These are phyloP conservation scores for Leucophenga maculata DNA, from an alignment of 2,888 invertebrate genomes.

Conservation along the genomic window DNA sequence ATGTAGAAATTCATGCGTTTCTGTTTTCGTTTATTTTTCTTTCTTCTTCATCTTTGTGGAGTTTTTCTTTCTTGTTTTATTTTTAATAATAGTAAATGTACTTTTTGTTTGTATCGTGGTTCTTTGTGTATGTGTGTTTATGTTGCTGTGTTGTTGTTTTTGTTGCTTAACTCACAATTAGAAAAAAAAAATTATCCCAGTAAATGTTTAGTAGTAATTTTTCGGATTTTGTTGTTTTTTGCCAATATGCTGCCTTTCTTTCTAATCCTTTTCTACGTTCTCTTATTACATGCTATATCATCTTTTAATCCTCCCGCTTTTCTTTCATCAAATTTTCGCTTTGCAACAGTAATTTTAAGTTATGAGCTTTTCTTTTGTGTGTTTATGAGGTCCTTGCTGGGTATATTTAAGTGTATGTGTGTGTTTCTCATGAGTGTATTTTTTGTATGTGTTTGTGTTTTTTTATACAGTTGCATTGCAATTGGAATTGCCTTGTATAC, in stretches of 20 bases:
- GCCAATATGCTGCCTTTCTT: slow-evolving; percentile 12
- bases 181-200: background rate
- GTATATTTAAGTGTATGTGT: slow-evolving; percentile 10
- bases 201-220: too few relatives aligned
- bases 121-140: background rate
- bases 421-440: slow-evolving; percentile 31
- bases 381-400: slow-evolving; percentile 19
- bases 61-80: slow-evolving; percentile 38
- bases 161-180: slow-evolving; percentile 1
- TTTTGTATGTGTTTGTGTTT: slow-evolving; percentile 4
- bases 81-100: slow-evolving; percentile 52
- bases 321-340: too few relatives aligned
- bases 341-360: background rate
- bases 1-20: slow-evolving; percentile 48
- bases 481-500: slow-evolving; percentile 35
- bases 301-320: too few relatives aligned
- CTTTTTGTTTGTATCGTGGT: slow-evolving; percentile 53
- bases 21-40: slow-evolving; percentile 40
- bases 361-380: slow-evolving; percentile 27
- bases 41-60: background rate
- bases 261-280: background rate
- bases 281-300: background rate
- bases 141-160: too few relatives aligned
- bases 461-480: slow-evolving; percentile 50
- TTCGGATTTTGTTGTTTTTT: slow-evolving; percentile 39